Conservation (phyloP, 2,888 invertebrate species). For the Nymphalis urticae region DNA sequence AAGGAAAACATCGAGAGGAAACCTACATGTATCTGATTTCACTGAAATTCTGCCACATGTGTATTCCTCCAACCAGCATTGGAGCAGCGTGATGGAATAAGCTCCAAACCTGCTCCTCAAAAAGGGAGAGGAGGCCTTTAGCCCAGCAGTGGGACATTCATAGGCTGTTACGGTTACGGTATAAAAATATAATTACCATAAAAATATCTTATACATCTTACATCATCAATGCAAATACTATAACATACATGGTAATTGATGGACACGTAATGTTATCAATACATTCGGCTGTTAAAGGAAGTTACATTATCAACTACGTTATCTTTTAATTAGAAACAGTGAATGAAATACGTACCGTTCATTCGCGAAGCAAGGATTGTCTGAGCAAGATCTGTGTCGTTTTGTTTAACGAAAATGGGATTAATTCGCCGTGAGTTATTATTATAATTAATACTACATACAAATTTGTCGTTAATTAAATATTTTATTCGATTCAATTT, state of each 20-base stretch:
- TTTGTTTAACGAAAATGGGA: not conserved
- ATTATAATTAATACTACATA: not conserved
- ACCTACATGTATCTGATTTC: too few species aligned
- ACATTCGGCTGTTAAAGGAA: slow-evolving; percentile 42
- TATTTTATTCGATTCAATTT: too few species aligned
- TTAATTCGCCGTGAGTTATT: not conserved
- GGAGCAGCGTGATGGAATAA: too few species aligned
- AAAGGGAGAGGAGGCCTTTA: too few species aligned
- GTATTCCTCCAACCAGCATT: too few species aligned
- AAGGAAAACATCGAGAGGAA: too few species aligned
- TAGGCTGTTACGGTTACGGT: too few species aligned
- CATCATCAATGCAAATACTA: not conserved
- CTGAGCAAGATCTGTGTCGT: not conserved
- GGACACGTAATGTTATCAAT: slow-evolving; percentile 11
- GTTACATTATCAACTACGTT: slow-evolving; percentile 48
- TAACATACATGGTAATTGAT: not conserved
- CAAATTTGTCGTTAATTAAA: not conserved
- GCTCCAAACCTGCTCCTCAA: too few species aligned
- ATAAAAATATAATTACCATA: not conserved
- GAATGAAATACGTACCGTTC: slow-evolving; percentile 12
- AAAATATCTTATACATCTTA: not conserved
- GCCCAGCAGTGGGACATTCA: too few species aligned
- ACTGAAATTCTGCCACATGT: too few species aligned
- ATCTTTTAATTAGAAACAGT: slow-evolving; percentile 3
- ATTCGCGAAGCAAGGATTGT: slow-evolving; percentile 10